phyloP scores from a whole-genome alignment of 2,888 invertebrate species.

The Lysandra bellargus region DNA sequence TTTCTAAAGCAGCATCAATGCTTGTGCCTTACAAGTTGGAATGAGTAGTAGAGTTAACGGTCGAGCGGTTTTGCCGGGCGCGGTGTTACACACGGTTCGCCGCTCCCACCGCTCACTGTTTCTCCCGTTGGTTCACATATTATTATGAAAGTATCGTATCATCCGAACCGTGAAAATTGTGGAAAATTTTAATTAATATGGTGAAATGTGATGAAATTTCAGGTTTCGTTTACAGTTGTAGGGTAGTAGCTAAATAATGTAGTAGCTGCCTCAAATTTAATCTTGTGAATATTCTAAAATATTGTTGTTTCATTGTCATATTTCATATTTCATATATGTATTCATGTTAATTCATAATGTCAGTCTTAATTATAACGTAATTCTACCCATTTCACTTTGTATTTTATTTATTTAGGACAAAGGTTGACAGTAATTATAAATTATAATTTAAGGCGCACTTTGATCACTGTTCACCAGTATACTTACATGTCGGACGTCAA shows the following conservation, averaged over 20 bases:
- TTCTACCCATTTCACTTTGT: too few relatives aligned
- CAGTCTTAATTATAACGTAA: too few relatives aligned
- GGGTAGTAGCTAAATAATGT: neutral
- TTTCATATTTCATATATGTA: too few relatives aligned
- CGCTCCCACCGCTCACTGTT: slow-evolving; percentile 10
- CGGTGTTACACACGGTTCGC: neutral
- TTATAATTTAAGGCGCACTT: too few relatives aligned
- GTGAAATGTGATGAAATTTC: neutral
- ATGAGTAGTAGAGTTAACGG: slow-evolving; percentile 5
- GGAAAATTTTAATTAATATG: slow-evolving; percentile 9
- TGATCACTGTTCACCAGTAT: neutral
- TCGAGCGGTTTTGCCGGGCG: neutral
- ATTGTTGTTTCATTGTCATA: neutral
- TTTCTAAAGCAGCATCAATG: neutral
- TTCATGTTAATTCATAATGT: too few relatives aligned
- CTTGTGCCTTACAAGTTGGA: neutral
- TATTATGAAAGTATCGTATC: neutral
- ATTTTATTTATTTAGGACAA: too few relatives aligned
- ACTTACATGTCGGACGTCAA: slow-evolving; percentile 81
- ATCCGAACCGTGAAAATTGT: slow-evolving; percentile 10
- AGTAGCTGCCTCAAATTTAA: neutral
- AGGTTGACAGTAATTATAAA: too few relatives aligned
- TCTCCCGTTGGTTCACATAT: slow-evolving; percentile 4
- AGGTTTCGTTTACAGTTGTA: neutral
- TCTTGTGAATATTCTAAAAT: neutral